Conservation (phyloP, 1,140 invertebrate genomes). For the Tetramorium alpestre region DNA sequence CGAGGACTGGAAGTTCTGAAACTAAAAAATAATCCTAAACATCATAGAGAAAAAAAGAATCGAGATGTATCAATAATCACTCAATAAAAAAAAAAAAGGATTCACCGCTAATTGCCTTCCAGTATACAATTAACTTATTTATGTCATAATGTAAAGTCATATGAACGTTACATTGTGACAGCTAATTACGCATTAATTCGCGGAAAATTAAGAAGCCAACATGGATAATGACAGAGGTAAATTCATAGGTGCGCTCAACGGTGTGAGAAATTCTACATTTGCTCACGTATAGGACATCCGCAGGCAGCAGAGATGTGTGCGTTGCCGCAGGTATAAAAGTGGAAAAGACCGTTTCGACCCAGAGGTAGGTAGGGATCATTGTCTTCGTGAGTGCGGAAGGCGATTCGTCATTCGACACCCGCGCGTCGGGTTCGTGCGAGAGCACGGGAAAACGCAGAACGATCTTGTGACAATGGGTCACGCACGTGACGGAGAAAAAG, state of each 20-base stretch:
- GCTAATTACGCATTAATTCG: slow-evolving; percentile 29
- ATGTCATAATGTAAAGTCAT: not conserved
- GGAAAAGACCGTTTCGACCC: not conserved
- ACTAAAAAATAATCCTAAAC: not conserved
- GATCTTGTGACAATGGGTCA: not conserved
- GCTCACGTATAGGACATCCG: slow-evolving; percentile 1
- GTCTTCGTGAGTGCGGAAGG: slow-evolving; percentile 2
- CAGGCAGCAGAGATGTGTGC: not conserved
- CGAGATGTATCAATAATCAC: not conserved
- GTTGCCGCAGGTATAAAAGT: not conserved
- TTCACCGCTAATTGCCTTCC: not conserved
- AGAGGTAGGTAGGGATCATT: slow-evolving; percentile 16
- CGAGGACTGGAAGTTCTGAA: not conserved
- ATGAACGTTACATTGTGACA: not conserved
- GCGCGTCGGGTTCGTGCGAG: not conserved
- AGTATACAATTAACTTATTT: not conserved
- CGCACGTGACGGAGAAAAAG: not conserved
- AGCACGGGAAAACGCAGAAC: not conserved
- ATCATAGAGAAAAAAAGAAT: no score
- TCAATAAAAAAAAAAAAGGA: not conserved
- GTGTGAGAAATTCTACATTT: slow-evolving; percentile 40
- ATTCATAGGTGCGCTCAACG: not conserved
- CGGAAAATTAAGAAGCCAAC: slow-evolving; percentile 6
- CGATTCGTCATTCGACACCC: not conserved
- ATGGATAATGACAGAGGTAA: slow-evolving; percentile 19